Conservation (phyloP, 2,888 invertebrate genomes). For the Omphaloscelis lunosa region DNA sequence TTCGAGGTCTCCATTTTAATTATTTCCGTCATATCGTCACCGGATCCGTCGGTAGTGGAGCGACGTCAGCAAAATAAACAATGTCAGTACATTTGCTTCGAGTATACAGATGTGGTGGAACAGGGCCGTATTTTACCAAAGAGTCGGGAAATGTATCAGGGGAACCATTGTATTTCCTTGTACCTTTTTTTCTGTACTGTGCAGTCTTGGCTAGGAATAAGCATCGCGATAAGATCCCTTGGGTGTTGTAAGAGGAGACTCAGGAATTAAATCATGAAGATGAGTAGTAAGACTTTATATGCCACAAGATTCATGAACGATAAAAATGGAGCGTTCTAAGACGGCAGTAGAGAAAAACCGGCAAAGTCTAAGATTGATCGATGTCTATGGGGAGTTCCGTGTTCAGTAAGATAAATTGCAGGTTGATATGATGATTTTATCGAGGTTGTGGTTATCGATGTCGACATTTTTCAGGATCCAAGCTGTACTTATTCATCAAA, state of each 20-base stretch:
- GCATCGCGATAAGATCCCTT: constrained; percentile 35
- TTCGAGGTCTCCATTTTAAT: constrained; percentile 66
- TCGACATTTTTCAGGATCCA: constrained; percentile 15
- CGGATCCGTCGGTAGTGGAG: constrained; percentile 50
- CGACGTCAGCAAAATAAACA: constrained; percentile 65
- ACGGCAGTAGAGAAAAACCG: constrained; percentile 1
- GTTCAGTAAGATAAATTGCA: constrained; percentile 42
- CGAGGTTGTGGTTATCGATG: constrained; percentile 12
- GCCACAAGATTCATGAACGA: constrained; percentile 10
- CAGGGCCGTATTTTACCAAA: constrained; percentile 45
- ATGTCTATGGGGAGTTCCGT: constrained; percentile 40
- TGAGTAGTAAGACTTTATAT: constrained; percentile 30
- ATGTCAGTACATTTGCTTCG: constrained; percentile 42
- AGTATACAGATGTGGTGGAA: constrained; percentile 26
- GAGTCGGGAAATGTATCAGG: constrained; percentile 39
- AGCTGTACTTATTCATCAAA: not conserved
- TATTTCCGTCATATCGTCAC: constrained; percentile 68
- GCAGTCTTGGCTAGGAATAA: constrained; percentile 45
- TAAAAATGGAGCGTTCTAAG: constrained; percentile 27
- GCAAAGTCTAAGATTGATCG: constrained; percentile 31
- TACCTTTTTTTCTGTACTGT: constrained; percentile 45
- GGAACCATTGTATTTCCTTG: constrained; percentile 53
- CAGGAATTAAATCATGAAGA: constrained; percentile 55
- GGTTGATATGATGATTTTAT: constrained; percentile 48
- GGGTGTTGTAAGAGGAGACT: constrained; percentile 36